Evolutionary conservation across 2,113 vertebrate genomes (phyloP).

Genomic region (Sisor rabdophorus): DNA sequence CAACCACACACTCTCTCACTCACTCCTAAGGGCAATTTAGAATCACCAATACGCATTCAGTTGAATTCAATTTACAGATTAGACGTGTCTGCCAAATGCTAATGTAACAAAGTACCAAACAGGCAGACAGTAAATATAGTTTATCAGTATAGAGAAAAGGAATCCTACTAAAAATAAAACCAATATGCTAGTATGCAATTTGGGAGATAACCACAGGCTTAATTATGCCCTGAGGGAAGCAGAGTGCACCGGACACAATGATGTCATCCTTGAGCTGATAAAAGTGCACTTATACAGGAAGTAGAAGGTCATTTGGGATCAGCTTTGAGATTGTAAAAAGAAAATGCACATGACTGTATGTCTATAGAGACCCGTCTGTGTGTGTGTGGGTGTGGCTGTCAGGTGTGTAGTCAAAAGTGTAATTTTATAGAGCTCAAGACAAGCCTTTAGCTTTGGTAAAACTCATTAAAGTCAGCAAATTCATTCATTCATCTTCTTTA

Average conservation of each 20-base stretch:
- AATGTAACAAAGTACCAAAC: too few relatives aligned
- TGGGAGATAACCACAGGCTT: not conserved
- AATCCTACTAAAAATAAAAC: not conserved
- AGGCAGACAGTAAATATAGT: not conserved
- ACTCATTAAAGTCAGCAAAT: too few relatives aligned
- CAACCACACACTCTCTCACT: too few relatives aligned
- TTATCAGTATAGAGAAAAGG: too few relatives aligned
- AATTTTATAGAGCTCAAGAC: not conserved
- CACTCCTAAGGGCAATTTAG: too few relatives aligned
- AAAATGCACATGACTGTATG: not conserved
- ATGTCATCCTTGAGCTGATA: not conserved
- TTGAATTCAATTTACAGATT: too few relatives aligned
- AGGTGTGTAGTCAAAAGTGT: too few relatives aligned
- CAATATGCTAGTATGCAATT: not conserved
- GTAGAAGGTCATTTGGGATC: not conserved
- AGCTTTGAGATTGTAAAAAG: not conserved
- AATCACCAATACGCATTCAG: too few relatives aligned
- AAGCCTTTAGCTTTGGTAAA: not conserved
- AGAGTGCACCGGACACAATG: constrained; percentile 9
- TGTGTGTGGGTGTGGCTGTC: not conserved
- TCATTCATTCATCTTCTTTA: too few relatives aligned
- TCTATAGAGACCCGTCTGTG: not conserved
- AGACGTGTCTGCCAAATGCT: too few relatives aligned
- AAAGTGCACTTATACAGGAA: not conserved
- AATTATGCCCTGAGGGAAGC: constrained; percentile 4